A percentile compares a stretch with the other conserved stretches of the same genome.
These are phyloP conservation scores for Apus apus DNA, from an alignment of 2,113 vertebrate species.

Conservation along the genomic window DNA sequence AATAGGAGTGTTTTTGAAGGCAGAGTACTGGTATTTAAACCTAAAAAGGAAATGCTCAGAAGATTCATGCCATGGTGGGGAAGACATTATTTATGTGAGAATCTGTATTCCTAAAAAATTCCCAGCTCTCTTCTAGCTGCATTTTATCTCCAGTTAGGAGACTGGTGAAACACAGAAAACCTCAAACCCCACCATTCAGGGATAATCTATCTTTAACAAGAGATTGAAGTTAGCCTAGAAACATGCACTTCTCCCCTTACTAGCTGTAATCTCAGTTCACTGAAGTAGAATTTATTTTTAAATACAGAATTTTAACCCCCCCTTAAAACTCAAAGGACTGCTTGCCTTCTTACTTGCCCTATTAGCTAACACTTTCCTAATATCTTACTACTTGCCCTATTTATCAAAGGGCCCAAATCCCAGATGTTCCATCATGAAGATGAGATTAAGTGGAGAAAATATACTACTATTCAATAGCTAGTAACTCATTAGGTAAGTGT, in stretches of 20 bases:
- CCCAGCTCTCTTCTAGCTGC: background rate
- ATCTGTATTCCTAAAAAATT: background rate
- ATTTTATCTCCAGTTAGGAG: background rate
- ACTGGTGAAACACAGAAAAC: background rate
- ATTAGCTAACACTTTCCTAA: background rate
- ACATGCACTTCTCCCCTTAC: background rate
- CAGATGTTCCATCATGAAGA: background rate
- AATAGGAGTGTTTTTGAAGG: background rate
- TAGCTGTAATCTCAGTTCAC: background rate
- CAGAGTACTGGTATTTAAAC: background rate
- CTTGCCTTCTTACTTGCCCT: background rate
- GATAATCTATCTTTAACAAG: background rate
- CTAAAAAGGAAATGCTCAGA: background rate
- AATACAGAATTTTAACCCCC: background rate
- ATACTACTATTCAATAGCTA: background rate
- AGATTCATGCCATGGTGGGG: background rate
- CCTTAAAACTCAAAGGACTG: background rate
- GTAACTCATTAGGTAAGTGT: background rate
- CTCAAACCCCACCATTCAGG: background rate
- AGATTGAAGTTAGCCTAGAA: background rate
- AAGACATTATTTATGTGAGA: background rate
- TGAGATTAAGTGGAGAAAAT: background rate
- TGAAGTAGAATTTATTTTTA: background rate
- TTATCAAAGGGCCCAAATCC: background rate
- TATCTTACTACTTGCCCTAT: background rate